Evolutionary conservation across 2,797 vertebrate genomes (phyloP).

Genomic region (Melanotaenia pygmaea): DNA sequence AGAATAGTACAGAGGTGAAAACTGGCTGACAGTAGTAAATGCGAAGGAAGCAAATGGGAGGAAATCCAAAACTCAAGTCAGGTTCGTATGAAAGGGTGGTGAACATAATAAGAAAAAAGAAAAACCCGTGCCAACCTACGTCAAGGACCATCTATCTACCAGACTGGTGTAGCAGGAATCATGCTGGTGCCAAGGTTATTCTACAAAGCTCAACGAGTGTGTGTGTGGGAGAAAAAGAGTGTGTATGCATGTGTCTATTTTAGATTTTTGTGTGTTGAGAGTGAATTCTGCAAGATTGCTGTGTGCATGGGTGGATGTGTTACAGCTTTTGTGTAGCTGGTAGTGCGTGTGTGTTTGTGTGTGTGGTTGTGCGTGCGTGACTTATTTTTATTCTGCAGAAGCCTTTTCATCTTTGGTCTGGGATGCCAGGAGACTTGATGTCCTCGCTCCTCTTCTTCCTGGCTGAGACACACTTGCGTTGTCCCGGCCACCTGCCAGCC

Average conservation of each 20-base stretch:
- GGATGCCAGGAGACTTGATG: constrained; percentile 66
- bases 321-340: constrained; percentile 2
- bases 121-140: constrained; percentile 63
- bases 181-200: constrained; percentile 79
- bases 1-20: constrained; percentile 11
- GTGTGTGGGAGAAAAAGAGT: not conserved
- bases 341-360: not conserved
- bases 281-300: constrained; percentile 31
- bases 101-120: constrained; percentile 62
- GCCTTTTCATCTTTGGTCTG: constrained; percentile 75
- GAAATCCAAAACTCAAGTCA: constrained; percentile 50
- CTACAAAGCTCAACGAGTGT: constrained; percentile 58
- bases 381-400: constrained; percentile 55
- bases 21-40: constrained; percentile 32
- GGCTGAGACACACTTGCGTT: constrained; percentile 54
- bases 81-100: constrained; percentile 53
- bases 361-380: constrained; percentile 19
- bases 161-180: constrained; percentile 72
- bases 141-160: constrained; percentile 75
- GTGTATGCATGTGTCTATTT: constrained; percentile 16
- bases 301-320: not conserved
- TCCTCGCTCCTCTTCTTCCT: constrained; percentile 61
- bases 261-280: constrained; percentile 17
- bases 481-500: constrained; percentile 77
- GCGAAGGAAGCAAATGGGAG: constrained; percentile 39